These are phyloP conservation scores for Picathartes gymnocephalus DNA, from an alignment of 2,113 vertebrate species.

Conservation along the genomic window DNA sequence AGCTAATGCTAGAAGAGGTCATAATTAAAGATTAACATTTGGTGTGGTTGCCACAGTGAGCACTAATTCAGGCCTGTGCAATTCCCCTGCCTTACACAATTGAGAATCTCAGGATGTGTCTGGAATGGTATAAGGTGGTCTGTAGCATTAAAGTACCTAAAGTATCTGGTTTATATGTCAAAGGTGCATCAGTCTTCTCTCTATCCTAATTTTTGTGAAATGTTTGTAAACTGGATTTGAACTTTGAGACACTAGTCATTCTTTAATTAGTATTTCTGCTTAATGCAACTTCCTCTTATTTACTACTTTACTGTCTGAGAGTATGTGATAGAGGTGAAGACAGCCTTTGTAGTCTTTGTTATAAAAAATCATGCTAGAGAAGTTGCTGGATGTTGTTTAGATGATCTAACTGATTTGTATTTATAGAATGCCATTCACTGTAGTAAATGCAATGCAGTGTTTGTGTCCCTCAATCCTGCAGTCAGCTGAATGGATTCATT, in stretches of 20 bases:
- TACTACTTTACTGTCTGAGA: not conserved
- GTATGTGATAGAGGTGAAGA: not conserved
- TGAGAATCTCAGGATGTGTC: not conserved
- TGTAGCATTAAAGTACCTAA: not conserved
- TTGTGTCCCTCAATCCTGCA: not conserved
- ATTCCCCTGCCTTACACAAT: not conserved
- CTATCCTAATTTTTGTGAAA: not conserved
- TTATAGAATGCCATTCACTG: conserved; percentile 26
- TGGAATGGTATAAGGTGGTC: not conserved
- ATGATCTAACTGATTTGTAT: conserved; percentile 25
- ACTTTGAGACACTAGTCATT: not conserved
- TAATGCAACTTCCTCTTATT: conserved; percentile 18
- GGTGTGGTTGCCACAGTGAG: not conserved
- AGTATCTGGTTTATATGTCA: not conserved
- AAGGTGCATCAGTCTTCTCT: not conserved
- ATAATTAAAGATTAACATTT: not conserved
- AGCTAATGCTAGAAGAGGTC: not conserved
- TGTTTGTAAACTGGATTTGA: not conserved
- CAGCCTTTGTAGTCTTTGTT: conserved; percentile 13
- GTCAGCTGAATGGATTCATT: conserved; percentile 26
- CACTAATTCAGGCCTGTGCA: not conserved
- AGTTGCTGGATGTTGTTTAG: conserved; percentile 36
- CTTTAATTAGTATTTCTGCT: not conserved
- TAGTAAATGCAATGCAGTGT: not conserved
- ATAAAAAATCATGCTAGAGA: not conserved